These are phyloP conservation scores for Sarcophaga peregrina DNA, from an alignment of 1,140 invertebrate species.

Conservation along the genomic window DNA sequence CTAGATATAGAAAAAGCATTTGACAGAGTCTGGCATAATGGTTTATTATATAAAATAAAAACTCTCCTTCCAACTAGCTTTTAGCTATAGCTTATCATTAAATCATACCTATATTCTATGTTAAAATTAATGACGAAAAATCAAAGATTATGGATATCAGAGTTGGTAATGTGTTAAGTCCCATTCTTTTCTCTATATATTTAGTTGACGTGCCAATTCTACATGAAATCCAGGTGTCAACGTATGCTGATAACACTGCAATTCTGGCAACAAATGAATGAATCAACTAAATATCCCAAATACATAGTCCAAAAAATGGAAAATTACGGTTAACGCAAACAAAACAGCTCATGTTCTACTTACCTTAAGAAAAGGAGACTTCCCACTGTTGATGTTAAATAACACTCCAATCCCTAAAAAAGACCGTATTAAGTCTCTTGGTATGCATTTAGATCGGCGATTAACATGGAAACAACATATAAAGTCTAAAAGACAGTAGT, in stretches of 20 bases:
- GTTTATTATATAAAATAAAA: slow-evolving; percentile 38
- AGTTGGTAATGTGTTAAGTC: slow-evolving; percentile 12
- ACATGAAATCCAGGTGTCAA: not conserved
- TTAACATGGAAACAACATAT: not conserved
- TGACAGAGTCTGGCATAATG: slow-evolving; percentile 36
- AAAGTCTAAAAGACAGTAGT: not conserved
- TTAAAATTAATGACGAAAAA: not conserved
- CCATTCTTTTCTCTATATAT: slow-evolving; percentile 30
- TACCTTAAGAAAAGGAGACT: not conserved
- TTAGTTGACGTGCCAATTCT: slow-evolving; percentile 14
- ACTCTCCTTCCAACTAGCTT: not conserved
- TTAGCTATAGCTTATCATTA: slow-evolving; percentile 11
- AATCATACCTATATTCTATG: slow-evolving; percentile 39
- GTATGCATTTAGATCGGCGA: not conserved
- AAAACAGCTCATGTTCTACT: not conserved
- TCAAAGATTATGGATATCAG: not conserved
- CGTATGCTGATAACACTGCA: slow-evolving; percentile 36
- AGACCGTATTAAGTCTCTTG: not conserved
- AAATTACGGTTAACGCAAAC: not conserved
- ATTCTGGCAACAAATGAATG: slow-evolving; percentile 1
- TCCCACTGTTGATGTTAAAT: not conserved
- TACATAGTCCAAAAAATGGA: slow-evolving; percentile 11
- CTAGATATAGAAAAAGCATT: slow-evolving; percentile 33
- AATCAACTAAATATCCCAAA: not conserved
- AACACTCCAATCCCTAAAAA: not conserved